Evolutionary conservation across 2,797 vertebrate species (phyloP).

Genomic region (Coccyzus lansbergi): DNA sequence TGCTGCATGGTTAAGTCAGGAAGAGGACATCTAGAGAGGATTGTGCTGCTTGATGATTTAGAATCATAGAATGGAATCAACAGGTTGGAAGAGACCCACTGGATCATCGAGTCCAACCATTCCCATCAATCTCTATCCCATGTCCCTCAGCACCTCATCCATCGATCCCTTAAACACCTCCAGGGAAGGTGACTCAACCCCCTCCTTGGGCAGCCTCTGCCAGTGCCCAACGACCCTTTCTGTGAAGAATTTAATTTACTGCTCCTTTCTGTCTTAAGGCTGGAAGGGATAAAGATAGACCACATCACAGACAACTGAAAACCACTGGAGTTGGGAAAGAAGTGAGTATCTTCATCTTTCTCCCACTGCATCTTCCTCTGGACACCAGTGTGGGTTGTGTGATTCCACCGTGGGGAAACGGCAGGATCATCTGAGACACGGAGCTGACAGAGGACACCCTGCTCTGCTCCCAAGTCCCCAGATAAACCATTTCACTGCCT

Average conservation of each 20-base stretch:
- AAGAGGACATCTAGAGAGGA: background rate
- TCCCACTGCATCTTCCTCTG: background rate
- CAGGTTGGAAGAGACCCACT: no score
- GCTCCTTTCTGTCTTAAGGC: background rate
- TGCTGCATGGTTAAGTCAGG: background rate
- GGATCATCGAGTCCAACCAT: no score
- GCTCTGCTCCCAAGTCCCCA: background rate
- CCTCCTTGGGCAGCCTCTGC: no score
- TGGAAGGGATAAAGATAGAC: background rate
- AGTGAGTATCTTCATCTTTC: background rate
- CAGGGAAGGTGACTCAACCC: no score
- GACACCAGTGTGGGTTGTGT: rapidly evolving
- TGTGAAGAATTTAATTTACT: no score
- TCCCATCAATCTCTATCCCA: no score
- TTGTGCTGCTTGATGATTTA: background rate
- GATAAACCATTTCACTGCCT: background rate
- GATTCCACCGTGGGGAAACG: rapidly evolving
- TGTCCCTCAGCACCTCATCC: no score
- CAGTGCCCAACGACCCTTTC: no score
- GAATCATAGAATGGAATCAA: no score
- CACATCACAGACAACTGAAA: background rate
- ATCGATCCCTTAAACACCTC: no score
- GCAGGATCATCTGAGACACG: rapidly evolving
- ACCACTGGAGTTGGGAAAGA: background rate
- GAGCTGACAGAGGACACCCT: background rate